Conservation (phyloP, 2,797 vertebrate species). For the Choloepus didactylus region DNA sequence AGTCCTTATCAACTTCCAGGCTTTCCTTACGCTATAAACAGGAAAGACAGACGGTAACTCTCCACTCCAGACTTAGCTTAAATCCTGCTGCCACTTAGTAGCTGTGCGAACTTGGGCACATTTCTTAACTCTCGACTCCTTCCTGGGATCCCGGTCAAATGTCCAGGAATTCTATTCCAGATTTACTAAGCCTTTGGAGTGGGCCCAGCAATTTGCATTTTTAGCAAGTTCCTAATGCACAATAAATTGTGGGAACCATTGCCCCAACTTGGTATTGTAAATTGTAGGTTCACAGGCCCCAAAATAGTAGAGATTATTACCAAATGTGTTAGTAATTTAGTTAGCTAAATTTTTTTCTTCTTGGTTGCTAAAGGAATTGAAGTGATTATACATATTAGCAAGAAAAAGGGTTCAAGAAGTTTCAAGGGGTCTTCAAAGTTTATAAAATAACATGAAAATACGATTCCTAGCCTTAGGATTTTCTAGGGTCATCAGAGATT, state of each 20-base stretch:
- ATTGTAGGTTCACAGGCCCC: neutral
- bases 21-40: neutral
- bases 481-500: neutral
- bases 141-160: neutral
- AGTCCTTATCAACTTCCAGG: neutral
- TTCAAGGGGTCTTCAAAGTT: neutral
- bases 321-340: constrained; percentile 53
- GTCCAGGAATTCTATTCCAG: neutral
- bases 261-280: constrained; percentile 9
- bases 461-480: constrained; percentile 15
- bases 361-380: constrained; percentile 38
- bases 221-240: neutral
- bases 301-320: constrained; percentile 31
- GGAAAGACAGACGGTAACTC: neutral
- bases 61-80: neutral
- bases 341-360: neutral
- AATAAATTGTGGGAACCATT: neutral
- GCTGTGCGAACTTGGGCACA: neutral
- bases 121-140: neutral
- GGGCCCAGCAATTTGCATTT: neutral
- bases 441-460: constrained; percentile 23
- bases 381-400: neutral
- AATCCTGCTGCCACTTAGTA: neutral
- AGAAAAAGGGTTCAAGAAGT: neutral
- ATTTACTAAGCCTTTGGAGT: neutral